Conservation (phyloP, 23 tunicate species). For the Styela plicata region DNA sequence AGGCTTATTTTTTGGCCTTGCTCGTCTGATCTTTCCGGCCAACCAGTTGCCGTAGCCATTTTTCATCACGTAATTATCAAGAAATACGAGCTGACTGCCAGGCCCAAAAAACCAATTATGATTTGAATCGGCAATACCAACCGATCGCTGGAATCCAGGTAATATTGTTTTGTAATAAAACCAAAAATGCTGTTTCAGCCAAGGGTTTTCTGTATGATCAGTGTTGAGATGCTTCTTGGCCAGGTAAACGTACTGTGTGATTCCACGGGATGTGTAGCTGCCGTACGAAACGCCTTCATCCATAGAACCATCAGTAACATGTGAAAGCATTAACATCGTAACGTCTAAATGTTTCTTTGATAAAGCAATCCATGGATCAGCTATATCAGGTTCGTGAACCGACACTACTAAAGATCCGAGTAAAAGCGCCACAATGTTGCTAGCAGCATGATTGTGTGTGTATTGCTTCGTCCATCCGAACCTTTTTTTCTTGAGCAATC, state of each 20-base stretch:
- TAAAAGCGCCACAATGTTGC: conserved; percentile 55
- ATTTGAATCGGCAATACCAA: conserved; percentile 94
- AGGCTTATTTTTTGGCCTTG: conserved; percentile 72
- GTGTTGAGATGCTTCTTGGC: conserved; percentile 64
- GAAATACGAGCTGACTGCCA: conserved; percentile 79
- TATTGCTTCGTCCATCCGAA: conserved; percentile 85
- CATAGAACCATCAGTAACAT: conserved; percentile 75
- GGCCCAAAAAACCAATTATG: conserved; percentile 99
- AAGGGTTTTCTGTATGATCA: conserved; percentile 75
- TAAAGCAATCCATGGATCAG: conserved; percentile 50
- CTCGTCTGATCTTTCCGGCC: conserved; percentile 70
- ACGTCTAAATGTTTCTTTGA: conserved; percentile 47
- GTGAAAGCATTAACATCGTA: conserved; percentile 49
- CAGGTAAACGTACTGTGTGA: conserved; percentile 68
- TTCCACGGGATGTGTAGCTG: conserved; percentile 82
- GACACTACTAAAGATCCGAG: conserved; percentile 72
- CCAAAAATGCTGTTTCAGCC: conserved; percentile 88
- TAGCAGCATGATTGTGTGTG: conserved; percentile 96
- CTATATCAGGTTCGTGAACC: conserved; percentile 41
- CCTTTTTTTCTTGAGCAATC: conserved; percentile 19
- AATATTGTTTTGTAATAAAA: conserved; percentile 76
- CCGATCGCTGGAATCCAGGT: conserved; percentile 86
- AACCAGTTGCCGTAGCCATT: conserved; percentile 97
- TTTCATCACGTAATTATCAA: conserved; percentile 71
- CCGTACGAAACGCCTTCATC: conserved; percentile 99